Base-by-base conservation (phyloP, 2,888 invertebrate genomes). In the Oithona nana region DNA sequence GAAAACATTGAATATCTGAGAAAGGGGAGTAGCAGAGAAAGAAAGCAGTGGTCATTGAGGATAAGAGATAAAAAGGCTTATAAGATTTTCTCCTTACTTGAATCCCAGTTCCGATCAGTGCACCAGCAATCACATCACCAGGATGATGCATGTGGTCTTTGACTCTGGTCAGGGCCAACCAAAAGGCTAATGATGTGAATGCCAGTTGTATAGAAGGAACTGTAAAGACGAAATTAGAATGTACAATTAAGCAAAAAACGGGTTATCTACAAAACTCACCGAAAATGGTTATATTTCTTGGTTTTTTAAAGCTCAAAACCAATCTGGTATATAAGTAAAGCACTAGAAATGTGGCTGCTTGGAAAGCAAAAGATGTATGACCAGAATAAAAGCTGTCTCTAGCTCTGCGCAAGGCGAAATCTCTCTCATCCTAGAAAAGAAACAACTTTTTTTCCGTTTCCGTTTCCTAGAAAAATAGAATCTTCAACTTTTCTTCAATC, bases 131-230 rank as follows among this genome's bases (percentile, higher is more conserved):
- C 1, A 95, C 95, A 74, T 97, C 97, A 69, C 88, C 92, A 89
- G 93, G 94, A 71, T 97, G 95, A 74, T 97, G 95, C 73, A 95
- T 95, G 78, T 95, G 90, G 76, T 97, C 88, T 1, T 89, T 89
- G 48, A 97, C 82, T 39, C 95, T 80, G 1, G 89, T 85, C 76
- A 94, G 79, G n/a, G 86, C 83, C 11, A 88, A 88, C 73, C 82
- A 87, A 81, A 86, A 83, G 30, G 92, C 84, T 73, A 87, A 76
- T 73, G 83, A 77, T 65, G 94, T 75, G 61, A 86, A 80, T 13
- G 83, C 67, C 71, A 86, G 83, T 75, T 97, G 95, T 60, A 92
- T 74, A n/a, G 84, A 80, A 71, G 90, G 90, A 62, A 83, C 82
- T 57, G 90, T 73, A 63, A 97, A 78, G 71, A 83, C 84, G 61